Evolutionary conservation across 2,888 invertebrate species (phyloP), one percentile per base, ranked within the genome.

Genomic region (Onthophagus sagittarius): DNA sequence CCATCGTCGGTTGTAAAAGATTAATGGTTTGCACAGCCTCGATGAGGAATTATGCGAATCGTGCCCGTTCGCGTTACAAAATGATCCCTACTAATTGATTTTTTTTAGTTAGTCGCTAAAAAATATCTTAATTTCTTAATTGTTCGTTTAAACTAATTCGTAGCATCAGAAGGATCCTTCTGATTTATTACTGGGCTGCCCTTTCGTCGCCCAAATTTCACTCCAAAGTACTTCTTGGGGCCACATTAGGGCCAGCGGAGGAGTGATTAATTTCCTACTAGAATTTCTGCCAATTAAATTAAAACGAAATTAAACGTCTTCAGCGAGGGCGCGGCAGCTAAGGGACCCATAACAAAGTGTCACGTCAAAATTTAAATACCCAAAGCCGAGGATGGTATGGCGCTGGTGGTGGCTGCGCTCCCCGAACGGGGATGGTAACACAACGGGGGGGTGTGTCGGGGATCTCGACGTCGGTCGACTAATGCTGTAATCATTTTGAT

Each of bases 401-500:
- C 77, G 76, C 75, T 75, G 77, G 75, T 75, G 76, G 31, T 6
- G 2, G 23, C 72, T 77, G 75, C 75, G 77, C 78, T 77, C 77
- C 74, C 77, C 76, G 77, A 76, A 77, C 6, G 39, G 39, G 39
- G 39, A 53, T 11, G 39, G 39, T 23, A 23, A 23, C 23, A 23
- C 76, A 75, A 23, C 65, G 65, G 15, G 15, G 65, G 32, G 65
- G n/a, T n/a, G 32, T 6, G n/a, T n/a, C 7, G 39, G 39, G 39
- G 11, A 53, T 7, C 39, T 53, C 39, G 11, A 53, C 39, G 9
- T 53, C 39, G 39, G 39, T 53, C 78, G 77, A 81, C 81, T 81
- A 81, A 82, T 82, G 80, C 80, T 80, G 81, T 80, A 82, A 82
- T 82, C 81, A 82, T 81, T 83, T 83, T 83, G 83, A 83, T 83